phyloP scores from a whole-genome alignment of 2,888 invertebrate species.

The Mythimna pallens region DNA sequence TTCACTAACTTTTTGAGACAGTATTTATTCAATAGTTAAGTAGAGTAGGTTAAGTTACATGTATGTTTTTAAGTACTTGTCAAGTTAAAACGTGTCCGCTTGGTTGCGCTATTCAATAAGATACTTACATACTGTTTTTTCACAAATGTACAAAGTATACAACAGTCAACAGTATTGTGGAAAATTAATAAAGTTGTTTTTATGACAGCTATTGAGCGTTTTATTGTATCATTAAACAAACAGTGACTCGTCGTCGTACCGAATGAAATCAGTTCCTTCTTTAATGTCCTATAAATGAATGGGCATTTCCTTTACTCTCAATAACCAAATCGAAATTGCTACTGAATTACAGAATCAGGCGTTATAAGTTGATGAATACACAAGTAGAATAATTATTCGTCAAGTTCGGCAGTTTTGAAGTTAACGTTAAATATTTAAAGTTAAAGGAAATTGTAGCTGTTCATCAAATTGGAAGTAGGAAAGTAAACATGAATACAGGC shows the following conservation, averaged over 20 bases:
- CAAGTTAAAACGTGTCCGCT: not conserved
- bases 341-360: constrained; percentile 15
- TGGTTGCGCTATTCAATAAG: not conserved
- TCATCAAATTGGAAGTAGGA: constrained; percentile 49
- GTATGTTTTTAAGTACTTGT: not conserved
- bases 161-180: constrained; percentile 34
- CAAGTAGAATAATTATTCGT: constrained; percentile 33
- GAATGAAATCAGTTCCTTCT: constrained; percentile 57
- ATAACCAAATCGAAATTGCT: constrained; percentile 10
- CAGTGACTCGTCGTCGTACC: constrained; percentile 46
- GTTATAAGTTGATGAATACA: constrained; percentile 32
- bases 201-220: constrained; percentile 59
- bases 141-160: constrained; percentile 2
- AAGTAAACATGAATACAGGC: constrained; percentile 66
- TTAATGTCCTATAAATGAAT: constrained; percentile 51
- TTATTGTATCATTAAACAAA: constrained; percentile 65
- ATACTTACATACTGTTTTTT: not conserved
- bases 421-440: constrained; percentile 47
- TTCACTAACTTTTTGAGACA: constrained; percentile 2
- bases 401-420: constrained; percentile 36
- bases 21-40: not conserved
- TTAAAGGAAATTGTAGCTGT: constrained; percentile 38
- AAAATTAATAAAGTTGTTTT: constrained; percentile 59
- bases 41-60: not conserved
- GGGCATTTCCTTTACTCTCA: constrained; percentile 27